Evolutionary conservation across 2,888 invertebrate species (phyloP), one percentile per base, ranked within the genome.

Genomic region (Hanleya hanleyi): DNA sequence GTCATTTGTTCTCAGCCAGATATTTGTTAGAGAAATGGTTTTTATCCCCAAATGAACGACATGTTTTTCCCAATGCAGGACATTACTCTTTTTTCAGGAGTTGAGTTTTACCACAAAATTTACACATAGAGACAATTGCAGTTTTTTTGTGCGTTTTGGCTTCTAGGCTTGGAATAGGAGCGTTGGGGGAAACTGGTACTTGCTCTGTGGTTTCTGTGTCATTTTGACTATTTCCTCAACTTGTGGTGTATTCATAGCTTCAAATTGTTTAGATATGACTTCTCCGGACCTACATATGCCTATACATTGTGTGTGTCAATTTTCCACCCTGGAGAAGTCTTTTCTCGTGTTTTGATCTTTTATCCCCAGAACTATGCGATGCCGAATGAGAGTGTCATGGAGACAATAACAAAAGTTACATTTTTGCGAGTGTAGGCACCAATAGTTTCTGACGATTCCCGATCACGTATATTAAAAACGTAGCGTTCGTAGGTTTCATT

Each of bases 401-500:
- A 64, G 22, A n/a, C 64, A 64, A 15, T 64, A 33, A 64, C 64
- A 64, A 9, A 64, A 64, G 29, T 64, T 33, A 64, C 35, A 64
- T 15, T 35, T 36, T n/a, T 64, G 18, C 12, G 64, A 18, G n/a
- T 3, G 26, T 64, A 64, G 4, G 15, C 26, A 26, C 9, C 64
- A 64, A 64, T 64, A 64, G 15, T 36, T 64, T 64, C 64, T 29
- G 57, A 7, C 22, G 32, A 15, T 18, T 26, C 26, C 32, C 29
- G 57, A 29, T 57, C 57, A 29, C 57, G 22, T 57, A 29, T 29
- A 35, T 33, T 64, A 26, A 64, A 64, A 15, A 64, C 18, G 26
- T 64, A 64, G 18, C 64, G 35, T 64, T 64, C 64, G 9, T 64
- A 35, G 37, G 64, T 64, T 29, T 64, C 64, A 64, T 64, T 64